A percentile compares a stretch with the other conserved stretches of the same genome.
Evolutionary conservation across 2,888 invertebrate genomes (phyloP).

Genomic region (Apotomis capreana): DNA sequence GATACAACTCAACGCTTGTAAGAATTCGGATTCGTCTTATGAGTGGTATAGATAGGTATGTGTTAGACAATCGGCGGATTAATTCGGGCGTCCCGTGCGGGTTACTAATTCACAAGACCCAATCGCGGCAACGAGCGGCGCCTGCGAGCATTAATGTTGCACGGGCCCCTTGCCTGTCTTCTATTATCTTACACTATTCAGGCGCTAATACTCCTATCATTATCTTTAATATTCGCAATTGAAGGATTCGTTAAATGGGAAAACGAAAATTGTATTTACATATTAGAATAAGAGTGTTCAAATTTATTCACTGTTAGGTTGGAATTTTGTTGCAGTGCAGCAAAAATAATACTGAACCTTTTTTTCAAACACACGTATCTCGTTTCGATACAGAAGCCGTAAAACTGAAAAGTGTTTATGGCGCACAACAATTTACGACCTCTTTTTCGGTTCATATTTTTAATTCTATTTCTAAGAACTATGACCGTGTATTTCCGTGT

Average conservation of each 20-base stretch:
- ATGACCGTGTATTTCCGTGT: too few relatives aligned
- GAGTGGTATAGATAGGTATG: slow-evolving; percentile 29
- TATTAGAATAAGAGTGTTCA: too few relatives aligned
- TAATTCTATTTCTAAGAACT: too few relatives aligned
- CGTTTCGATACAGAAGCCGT: too few relatives aligned
- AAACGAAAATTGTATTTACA: not conserved
- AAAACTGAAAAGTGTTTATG: too few relatives aligned
- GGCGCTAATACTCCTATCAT: slow-evolving; percentile 18
- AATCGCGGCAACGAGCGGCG: slow-evolving; percentile 61
- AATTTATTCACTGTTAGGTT: too few relatives aligned
- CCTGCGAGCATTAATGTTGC: slow-evolving; percentile 66
- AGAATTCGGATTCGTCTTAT: slow-evolving; percentile 23
- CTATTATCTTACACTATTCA: slow-evolving; percentile 51
- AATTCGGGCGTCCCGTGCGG: slow-evolving; percentile 53
- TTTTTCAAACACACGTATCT: too few relatives aligned
- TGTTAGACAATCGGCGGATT: slow-evolving; percentile 54
- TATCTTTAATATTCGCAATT: not conserved
- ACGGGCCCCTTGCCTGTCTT: slow-evolving; percentile 52
- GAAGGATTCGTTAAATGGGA: not conserved
- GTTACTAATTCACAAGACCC: slow-evolving; percentile 66
- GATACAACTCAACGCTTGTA: not conserved
- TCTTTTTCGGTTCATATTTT: too few relatives aligned
- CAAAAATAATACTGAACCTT: too few relatives aligned
- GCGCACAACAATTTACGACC: too few relatives aligned
- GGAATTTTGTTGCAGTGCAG: too few relatives aligned